phyloP scores from a whole-genome alignment of 2,797 vertebrate genomes.

The Graptemys geographica region DNA sequence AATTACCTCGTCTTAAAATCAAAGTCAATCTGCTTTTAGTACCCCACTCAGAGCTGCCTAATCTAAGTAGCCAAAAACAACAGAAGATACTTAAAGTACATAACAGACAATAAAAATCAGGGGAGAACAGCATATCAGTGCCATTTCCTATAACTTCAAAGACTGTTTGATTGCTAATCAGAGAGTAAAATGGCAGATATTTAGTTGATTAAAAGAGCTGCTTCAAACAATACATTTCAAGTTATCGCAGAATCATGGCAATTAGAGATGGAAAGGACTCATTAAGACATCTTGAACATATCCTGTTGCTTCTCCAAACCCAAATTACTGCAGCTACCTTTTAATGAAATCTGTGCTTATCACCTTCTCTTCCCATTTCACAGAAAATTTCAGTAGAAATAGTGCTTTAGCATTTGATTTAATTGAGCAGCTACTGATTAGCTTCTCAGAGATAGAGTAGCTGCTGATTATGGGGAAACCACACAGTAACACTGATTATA shows the following conservation, averaged over 20 bases:
- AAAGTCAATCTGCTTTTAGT: not conserved
- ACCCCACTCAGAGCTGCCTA: not conserved
- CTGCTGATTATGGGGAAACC: conserved; percentile 3
- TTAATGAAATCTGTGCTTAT: conserved; percentile 28
- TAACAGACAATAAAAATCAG: not conserved
- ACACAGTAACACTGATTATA: conserved; percentile 15
- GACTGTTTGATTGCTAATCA: conserved; percentile 71
- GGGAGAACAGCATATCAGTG: conserved; percentile 8
- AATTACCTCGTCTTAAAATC: not conserved
- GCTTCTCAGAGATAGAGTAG: conserved; percentile 1
- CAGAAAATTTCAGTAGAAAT: conserved; percentile 2
- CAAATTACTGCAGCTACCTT: not conserved
- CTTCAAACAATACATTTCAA: conserved; percentile 68
- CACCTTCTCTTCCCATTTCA: conserved; percentile 17
- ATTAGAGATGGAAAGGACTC: conserved; percentile 14
- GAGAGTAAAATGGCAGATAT: conserved; percentile 48
- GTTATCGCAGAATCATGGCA: conserved; percentile 49
- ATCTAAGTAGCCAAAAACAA: conserved; percentile 14
- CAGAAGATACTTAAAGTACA: not conserved
- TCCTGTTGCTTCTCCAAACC: conserved; percentile 24
- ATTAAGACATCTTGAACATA: conserved; percentile 12
- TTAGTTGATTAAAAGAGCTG: conserved; percentile 74
- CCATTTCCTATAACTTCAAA: not conserved
- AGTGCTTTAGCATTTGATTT: conserved; percentile 16
- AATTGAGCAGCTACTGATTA: conserved; percentile 55